Conservation (phyloP, 37 sponge, comb jelly and placozoan genomes). For the Amphimedon queenslandica region DNA sequence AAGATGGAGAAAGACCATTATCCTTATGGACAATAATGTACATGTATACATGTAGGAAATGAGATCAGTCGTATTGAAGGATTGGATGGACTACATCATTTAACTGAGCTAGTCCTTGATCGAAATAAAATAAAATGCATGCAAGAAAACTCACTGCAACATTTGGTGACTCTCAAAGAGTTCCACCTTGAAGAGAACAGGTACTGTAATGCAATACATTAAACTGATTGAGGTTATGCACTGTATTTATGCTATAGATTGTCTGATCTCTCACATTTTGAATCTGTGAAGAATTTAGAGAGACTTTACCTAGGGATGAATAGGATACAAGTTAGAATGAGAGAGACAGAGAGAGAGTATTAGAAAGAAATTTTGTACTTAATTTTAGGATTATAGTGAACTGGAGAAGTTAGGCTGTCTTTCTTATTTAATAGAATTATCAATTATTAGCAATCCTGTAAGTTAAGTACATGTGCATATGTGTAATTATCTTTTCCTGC, state of each 20-base stretch:
- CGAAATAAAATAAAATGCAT: slow-evolving; percentile 86
- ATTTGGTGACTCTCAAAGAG: slow-evolving; percentile 51
- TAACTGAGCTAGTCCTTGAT: slow-evolving; percentile 92
- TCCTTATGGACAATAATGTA: background rate
- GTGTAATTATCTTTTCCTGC: background rate
- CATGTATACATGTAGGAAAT: slow-evolving; percentile 62
- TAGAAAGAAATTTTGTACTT: background rate
- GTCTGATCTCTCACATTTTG: slow-evolving; percentile 69
- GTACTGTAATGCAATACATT: slow-evolving; percentile 4
- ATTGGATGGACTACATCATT: slow-evolving; percentile 42
- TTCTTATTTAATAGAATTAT: slow-evolving; percentile 69
- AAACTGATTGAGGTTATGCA: background rate
- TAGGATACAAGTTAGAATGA: slow-evolving; percentile 65
- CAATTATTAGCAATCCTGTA: slow-evolving; percentile 85
- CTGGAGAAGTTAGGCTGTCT: slow-evolving; percentile 77
- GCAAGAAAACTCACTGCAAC: slow-evolving; percentile 50
- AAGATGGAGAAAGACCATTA: background rate
- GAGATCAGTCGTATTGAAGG: slow-evolving; percentile 81
- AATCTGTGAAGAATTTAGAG: slow-evolving; percentile 42
- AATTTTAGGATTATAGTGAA: slow-evolving; percentile 73
- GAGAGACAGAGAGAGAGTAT: background rate
- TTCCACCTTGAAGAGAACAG: slow-evolving; percentile 93
- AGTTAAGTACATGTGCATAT: slow-evolving; percentile 7
- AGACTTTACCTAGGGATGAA: slow-evolving; percentile 90
- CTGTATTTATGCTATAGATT: slow-evolving; percentile 31